Evolutionary conservation across 2,113 vertebrate genomes (phyloP).

Genomic region (Clarias batrachus): DNA sequence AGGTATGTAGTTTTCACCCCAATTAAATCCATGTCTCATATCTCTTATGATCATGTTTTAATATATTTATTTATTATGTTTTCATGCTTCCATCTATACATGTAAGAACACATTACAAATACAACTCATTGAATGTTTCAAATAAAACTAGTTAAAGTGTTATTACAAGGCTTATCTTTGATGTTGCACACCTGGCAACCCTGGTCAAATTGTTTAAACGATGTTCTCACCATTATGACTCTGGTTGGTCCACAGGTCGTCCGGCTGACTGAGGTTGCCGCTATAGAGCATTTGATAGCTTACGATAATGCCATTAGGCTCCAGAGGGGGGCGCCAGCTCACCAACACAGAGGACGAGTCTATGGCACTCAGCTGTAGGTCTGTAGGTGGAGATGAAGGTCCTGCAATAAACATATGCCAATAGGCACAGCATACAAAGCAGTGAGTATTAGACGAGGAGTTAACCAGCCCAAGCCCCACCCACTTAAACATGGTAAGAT

Average conservation of each 20-base stretch:
- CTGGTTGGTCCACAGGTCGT: slow-evolving; percentile 87
- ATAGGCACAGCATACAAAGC: neutral
- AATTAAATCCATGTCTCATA: too few relatives aligned
- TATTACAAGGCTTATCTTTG: neutral
- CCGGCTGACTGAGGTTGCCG: slow-evolving; percentile 81
- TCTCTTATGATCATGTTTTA: too few relatives aligned
- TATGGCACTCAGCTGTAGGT: slow-evolving; percentile 83
- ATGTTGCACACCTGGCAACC: neutral
- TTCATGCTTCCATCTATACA: too few relatives aligned
- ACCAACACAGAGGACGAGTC: slow-evolving; percentile 86
- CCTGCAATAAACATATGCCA: slow-evolving; percentile 66
- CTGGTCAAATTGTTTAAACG: neutral
- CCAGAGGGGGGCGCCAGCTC: slow-evolving; percentile 90
- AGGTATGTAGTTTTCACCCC: neutral
- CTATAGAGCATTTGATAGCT: slow-evolving; percentile 89
- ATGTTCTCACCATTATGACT: slow-evolving; percentile 81
- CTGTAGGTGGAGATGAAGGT: slow-evolving; percentile 86
- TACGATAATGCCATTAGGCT: slow-evolving; percentile 90
- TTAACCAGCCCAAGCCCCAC: neutral
- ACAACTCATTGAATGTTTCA: too few relatives aligned
- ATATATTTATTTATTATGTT: too few relatives aligned
- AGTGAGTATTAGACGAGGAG: neutral
- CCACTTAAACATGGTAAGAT: neutral
- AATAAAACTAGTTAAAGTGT: too few relatives aligned
- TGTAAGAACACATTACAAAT: too few relatives aligned